phyloP scores from a whole-genome alignment of 2,113 vertebrate species.

The Cyrtonyx montezumae region DNA sequence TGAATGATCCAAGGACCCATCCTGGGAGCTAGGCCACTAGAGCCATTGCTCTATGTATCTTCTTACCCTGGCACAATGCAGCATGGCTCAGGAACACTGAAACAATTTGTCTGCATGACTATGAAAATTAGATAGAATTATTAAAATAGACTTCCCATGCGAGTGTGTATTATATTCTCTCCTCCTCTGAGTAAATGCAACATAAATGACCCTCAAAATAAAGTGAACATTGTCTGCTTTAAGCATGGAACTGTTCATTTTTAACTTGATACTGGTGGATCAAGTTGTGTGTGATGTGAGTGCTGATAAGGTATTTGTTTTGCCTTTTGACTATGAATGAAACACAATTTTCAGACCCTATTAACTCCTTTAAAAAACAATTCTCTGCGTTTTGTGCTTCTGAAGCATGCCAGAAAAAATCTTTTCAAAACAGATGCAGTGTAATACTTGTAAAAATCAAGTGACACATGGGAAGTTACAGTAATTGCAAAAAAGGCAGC shows the following conservation, averaged over 20 bases:
- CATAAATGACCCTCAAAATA: not conserved
- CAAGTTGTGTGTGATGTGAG: not conserved
- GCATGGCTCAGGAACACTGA: not conserved
- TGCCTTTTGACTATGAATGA: not conserved
- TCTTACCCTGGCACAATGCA: not conserved
- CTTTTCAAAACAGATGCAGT: not conserved
- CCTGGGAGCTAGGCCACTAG: not conserved
- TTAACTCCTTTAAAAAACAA: constrained; percentile 2
- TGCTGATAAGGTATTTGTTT: constrained; percentile 5
- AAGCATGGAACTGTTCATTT: not conserved
- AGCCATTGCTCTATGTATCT: not conserved
- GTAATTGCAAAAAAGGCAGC: not conserved
- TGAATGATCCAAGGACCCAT: not conserved
- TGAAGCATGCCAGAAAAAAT: not conserved
- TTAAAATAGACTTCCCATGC: not conserved
- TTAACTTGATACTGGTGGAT: not conserved
- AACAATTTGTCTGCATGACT: not conserved
- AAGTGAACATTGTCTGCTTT: not conserved
- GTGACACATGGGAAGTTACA: not conserved
- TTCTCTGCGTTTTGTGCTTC: not conserved
- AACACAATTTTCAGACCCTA: constrained; percentile 1
- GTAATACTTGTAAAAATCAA: not conserved
- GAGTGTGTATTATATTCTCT: not conserved
- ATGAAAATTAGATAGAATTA: not conserved
- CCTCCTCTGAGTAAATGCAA: not conserved